Percentiles rank a stretch among this genome's conserved stretches.
These are phyloP conservation scores for Sphinx pinastri DNA, from an alignment of 2,888 invertebrate species.

Conservation along the genomic window DNA sequence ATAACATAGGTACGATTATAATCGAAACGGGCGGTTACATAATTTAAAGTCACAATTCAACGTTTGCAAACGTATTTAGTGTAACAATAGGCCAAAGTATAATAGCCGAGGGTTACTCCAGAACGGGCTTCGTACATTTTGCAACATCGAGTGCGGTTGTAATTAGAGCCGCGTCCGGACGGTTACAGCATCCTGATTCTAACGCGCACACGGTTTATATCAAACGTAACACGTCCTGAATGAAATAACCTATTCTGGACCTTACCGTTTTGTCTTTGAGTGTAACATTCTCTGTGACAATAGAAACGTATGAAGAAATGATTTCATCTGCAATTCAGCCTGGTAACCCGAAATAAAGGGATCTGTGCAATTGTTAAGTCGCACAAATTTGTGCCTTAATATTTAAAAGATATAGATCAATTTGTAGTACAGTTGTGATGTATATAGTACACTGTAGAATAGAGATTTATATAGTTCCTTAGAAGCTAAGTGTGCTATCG, in stretches of 20 bases:
- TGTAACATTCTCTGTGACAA: constrained; percentile 37
- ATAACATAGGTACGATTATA: constrained; percentile 8
- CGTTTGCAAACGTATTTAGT: constrained; percentile 65
- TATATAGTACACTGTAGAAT: background rate
- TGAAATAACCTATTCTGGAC: constrained; percentile 32
- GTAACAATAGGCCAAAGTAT: constrained; percentile 70
- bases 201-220: constrained; percentile 55
- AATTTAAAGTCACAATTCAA: constrained; percentile 65
- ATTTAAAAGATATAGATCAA: too few species aligned
- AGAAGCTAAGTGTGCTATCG: constrained; percentile 73
- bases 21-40: constrained; percentile 57
- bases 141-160: constrained; percentile 79
- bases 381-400: background rate
- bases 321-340: constrained; percentile 47
- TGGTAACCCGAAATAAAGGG: background rate
- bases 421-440: background rate
- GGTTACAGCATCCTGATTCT: constrained; percentile 80
- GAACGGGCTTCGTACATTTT: constrained; percentile 73
- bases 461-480: constrained; percentile 65
- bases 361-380: background rate
- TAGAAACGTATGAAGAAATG: constrained; percentile 44
- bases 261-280: constrained; percentile 29
- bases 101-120: constrained; percentile 70
- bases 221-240: constrained; percentile 38
- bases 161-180: constrained; percentile 79